phyloP scores from a whole-genome alignment of 2,113 vertebrate species.

The Hippocampus mohnikei region DNA sequence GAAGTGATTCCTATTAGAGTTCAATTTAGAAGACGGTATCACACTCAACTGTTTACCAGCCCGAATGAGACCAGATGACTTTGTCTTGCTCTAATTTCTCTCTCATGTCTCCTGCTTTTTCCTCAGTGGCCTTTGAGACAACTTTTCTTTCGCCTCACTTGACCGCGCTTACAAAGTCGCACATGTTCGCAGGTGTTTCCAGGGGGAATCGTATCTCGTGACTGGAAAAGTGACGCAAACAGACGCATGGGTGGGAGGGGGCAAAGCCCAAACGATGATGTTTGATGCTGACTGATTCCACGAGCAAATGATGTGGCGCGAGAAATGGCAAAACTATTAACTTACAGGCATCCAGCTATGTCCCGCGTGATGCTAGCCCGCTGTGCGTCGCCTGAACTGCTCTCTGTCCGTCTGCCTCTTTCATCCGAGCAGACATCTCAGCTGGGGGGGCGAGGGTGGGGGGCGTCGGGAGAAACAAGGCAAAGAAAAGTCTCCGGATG shows the following conservation, averaged over 20 bases:
- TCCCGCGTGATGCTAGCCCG: conserved; percentile 27
- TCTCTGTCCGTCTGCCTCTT: conserved; percentile 40
- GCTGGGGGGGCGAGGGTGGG: neutral
- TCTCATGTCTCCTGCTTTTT: conserved; percentile 36
- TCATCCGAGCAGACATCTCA: conserved; percentile 48
- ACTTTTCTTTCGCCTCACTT: conserved; percentile 26
- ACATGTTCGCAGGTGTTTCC: neutral
- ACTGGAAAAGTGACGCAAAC: neutral
- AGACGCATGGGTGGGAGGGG: too few species aligned
- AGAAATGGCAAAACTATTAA: conserved; percentile 13
- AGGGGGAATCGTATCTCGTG: neutral
- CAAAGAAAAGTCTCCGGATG: conserved; percentile 20
- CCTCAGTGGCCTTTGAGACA: conserved; percentile 34
- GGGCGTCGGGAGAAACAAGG: neutral
- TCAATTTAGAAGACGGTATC: conserved; percentile 60
- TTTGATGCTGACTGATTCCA: conserved; percentile 2
- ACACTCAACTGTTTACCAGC: conserved; percentile 58
- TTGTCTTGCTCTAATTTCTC: conserved; percentile 46
- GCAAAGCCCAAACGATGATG: neutral
- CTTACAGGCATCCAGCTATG: conserved; percentile 35
- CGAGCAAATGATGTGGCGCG: conserved; percentile 10
- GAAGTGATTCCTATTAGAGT: conserved; percentile 56
- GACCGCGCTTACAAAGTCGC: conserved; percentile 1
- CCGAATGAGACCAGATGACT: conserved; percentile 57
- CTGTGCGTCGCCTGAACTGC: conserved; percentile 35